These are phyloP conservation scores for Gymnocypris eckloni DNA, from an alignment of 2,797 vertebrate genomes.

Conservation along the genomic window DNA sequence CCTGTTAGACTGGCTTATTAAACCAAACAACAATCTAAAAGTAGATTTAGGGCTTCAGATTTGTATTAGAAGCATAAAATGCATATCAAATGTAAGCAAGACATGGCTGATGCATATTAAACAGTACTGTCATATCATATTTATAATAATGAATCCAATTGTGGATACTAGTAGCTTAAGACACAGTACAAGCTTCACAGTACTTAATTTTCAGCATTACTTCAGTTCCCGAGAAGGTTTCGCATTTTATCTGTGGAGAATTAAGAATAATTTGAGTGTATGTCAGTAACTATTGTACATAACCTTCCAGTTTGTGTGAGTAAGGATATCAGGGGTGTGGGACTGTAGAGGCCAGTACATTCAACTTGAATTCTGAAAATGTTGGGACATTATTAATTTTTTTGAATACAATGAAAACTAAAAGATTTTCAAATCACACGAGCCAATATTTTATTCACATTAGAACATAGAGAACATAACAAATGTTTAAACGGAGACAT, in stretches of 20 bases:
- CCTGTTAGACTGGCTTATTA: not conserved
- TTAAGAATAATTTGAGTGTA: not conserved
- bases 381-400: too few species aligned
- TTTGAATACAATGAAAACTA: too few species aligned
- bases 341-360: not conserved
- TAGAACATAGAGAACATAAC: too few species aligned
- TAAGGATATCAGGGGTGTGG: not conserved
- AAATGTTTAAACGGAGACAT: too few species aligned
- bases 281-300: not conserved
- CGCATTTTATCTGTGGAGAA: not conserved
- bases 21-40: not conserved
- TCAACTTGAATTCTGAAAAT: too few species aligned
- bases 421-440: too few species aligned
- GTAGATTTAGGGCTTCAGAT: conserved; percentile 1
- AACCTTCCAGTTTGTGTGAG: not conserved
- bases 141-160: not conserved
- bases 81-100: not conserved
- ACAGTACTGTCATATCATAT: not conserved
- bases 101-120: not conserved
- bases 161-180: not conserved
- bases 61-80: not conserved
- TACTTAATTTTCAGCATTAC: not conserved
- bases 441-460: too few species aligned
- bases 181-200: not conserved
- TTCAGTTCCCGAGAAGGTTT: not conserved